Conservation (phyloP, 92 coral and sea anemone genomes). For the Epizoanthus stellaris region DNA sequence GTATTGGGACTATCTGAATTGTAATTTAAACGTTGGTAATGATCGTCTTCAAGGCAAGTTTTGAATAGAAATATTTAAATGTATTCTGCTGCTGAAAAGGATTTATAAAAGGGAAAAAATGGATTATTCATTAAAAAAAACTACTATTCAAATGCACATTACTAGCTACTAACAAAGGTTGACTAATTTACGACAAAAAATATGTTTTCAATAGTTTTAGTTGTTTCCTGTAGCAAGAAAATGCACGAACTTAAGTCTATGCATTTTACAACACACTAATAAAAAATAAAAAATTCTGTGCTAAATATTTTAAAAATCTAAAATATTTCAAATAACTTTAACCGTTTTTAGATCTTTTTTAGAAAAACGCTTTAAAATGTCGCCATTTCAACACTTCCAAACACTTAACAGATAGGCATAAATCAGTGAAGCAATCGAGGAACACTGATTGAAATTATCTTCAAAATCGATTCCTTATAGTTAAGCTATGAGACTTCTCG, state of each 20-base stretch:
- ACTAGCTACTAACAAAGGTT: too few species aligned
- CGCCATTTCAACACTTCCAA: not conserved
- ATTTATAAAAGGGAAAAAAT: too few species aligned
- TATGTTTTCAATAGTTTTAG: not conserved
- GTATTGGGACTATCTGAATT: not conserved
- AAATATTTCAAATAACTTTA: not conserved
- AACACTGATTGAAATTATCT: slow-evolving; percentile 5
- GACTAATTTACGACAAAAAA: too few species aligned
- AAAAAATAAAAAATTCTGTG: not conserved
- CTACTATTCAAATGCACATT: too few species aligned
- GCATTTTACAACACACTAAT: not conserved
- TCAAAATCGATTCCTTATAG: slow-evolving; percentile 10
- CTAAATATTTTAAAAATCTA: not conserved
- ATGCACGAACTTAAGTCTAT: not conserved
- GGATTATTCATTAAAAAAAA: too few species aligned
- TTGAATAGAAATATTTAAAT: too few species aligned
- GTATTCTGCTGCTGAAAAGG: too few species aligned
- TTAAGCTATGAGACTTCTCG: not conserved
- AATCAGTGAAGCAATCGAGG: not conserved
- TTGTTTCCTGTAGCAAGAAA: not conserved
- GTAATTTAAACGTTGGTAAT: too few species aligned
- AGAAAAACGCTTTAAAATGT: not conserved
- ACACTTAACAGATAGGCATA: not conserved
- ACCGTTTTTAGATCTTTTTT: too few species aligned
- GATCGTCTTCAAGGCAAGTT: too few species aligned